Percentiles rank a stretch among this genome's conserved stretches.
These are phyloP conservation scores for Rhinopomastus cyanomelas DNA, from an alignment of 2,113 vertebrate genomes.

Conservation along the genomic window DNA sequence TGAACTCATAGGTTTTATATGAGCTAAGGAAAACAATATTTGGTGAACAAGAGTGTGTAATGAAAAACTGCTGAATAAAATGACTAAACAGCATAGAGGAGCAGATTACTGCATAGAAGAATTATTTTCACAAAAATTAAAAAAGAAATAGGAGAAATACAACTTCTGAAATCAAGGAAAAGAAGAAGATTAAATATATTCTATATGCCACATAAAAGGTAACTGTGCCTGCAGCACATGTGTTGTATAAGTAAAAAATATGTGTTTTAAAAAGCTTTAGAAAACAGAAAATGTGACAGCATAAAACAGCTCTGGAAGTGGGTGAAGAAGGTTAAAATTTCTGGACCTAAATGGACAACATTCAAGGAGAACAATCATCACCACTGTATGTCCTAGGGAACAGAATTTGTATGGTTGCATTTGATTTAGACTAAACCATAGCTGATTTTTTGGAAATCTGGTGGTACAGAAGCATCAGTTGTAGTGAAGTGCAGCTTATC, in stretches of 20 bases:
- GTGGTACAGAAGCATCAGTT: not conserved
- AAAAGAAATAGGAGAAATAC: not conserved
- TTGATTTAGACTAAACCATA: not conserved
- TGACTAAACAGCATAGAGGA: not conserved
- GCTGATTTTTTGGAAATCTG: not conserved
- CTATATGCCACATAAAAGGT: not conserved
- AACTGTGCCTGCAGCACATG: not conserved
- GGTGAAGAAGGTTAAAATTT: not conserved
- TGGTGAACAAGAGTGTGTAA: not conserved
- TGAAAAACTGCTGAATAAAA: not conserved
- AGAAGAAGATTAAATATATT: not conserved
- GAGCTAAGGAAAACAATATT: not conserved
- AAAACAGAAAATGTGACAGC: not conserved
- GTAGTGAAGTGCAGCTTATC: not conserved
- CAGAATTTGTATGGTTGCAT: not conserved
- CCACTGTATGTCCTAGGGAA: not conserved
- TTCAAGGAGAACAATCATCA: not conserved
- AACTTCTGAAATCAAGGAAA: not conserved
- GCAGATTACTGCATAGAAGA: not conserved
- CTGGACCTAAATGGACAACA: not conserved
- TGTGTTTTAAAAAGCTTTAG: not conserved
- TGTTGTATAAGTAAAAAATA: not conserved
- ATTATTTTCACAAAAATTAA: not conserved
- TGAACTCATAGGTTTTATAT: not conserved
- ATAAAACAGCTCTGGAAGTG: not conserved